phyloP scores from a whole-genome alignment of 2,797 vertebrate species.

The Clarias laeviceps region DNA sequence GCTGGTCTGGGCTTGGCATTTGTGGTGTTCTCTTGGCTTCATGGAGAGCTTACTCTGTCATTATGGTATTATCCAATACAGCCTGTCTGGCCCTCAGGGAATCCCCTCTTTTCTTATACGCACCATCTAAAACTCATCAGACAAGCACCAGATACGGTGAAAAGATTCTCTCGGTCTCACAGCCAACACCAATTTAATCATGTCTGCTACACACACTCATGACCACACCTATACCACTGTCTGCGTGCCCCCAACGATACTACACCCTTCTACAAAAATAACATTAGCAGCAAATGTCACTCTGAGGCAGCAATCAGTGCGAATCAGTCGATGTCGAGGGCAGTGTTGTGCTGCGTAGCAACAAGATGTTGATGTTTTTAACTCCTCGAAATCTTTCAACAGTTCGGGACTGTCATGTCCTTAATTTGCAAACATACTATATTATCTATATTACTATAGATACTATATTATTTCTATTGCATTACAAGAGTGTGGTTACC shows the following conservation, averaged over 20 bases:
- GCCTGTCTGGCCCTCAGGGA: conserved; percentile 65
- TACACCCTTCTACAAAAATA: conserved; percentile 20
- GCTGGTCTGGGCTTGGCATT: conserved; percentile 57
- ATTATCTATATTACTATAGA: too few relatives aligned
- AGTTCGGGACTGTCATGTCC: not conserved
- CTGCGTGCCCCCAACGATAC: conserved; percentile 33
- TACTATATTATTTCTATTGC: not conserved
- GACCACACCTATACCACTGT: conserved; percentile 45
- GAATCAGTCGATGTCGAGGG: not conserved
- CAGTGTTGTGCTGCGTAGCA: conserved; percentile 39
- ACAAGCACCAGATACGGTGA: conserved; percentile 28
- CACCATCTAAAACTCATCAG: conserved; percentile 42
- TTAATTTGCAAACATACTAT: not conserved
- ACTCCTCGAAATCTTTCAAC: not conserved
- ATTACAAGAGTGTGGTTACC: not conserved
- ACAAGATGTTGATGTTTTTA: not conserved
- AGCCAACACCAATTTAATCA: conserved; percentile 12
- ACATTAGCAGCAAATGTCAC: conserved; percentile 17
- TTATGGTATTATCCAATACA: conserved; percentile 71
- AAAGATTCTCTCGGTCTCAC: not conserved
- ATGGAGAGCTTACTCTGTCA: conserved; percentile 64
- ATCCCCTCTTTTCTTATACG: conserved; percentile 51
- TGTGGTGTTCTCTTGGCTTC: conserved; percentile 61
- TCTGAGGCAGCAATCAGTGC: conserved; percentile 29
- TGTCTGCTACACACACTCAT: conserved; percentile 18